Percentiles rank a stretch among this genome's conserved stretches.
phyloP scores from a whole-genome alignment of 2,113 vertebrate genomes.

The Numenius arquata region DNA sequence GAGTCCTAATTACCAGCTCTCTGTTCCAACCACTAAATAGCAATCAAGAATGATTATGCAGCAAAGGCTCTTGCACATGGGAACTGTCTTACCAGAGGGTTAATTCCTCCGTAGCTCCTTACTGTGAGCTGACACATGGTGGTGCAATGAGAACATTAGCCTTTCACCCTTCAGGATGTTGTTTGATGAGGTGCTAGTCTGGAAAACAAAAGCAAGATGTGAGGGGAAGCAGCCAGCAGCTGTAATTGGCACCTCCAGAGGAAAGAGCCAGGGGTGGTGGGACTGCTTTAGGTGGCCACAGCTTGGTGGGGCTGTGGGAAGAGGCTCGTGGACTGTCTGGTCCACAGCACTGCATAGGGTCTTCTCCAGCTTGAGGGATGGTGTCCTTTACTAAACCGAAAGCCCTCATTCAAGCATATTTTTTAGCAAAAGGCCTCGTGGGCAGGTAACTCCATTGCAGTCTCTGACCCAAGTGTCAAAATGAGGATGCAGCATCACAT shows the following conservation, averaged over 20 bases:
- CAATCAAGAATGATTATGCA: not conserved
- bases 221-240: not conserved
- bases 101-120: not conserved
- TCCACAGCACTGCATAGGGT: not conserved
- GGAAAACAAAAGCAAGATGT: not conserved
- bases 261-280: fast-evolving
- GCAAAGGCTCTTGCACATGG: not conserved
- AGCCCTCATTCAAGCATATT: fast-evolving
- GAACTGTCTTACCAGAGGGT: not conserved
- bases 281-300: not conserved
- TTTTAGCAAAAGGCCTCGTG: not conserved
- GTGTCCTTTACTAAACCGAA: not conserved
- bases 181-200: not conserved
- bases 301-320: not conserved
- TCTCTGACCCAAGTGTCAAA: too few species aligned
- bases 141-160: not conserved
- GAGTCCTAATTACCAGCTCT: not conserved
- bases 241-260: not conserved
- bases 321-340: fast-evolving
- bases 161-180: not conserved
- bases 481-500: not conserved
- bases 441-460: not conserved
- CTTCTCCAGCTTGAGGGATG: not conserved
- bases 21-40: not conserved
- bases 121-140: not conserved